Evolutionary conservation across 1,140 invertebrate genomes (phyloP).

Genomic region (Zaprionus taronus): DNA sequence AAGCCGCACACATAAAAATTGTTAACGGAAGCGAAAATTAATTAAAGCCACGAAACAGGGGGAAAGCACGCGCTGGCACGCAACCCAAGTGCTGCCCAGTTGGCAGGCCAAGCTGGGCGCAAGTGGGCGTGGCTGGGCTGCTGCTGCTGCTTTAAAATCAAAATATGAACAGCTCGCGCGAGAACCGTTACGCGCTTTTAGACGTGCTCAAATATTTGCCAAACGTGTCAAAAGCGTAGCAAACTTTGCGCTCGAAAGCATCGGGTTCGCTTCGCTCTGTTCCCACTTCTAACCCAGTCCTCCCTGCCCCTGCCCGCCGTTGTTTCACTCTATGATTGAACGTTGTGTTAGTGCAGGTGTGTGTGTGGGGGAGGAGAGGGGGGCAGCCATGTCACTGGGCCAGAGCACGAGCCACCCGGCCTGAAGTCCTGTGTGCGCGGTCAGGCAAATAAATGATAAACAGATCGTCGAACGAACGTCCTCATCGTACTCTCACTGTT

Average conservation of each 20-base stretch:
- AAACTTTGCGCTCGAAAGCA: slow-evolving; percentile 63
- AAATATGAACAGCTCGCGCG: slow-evolving; percentile 62
- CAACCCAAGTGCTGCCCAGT: slow-evolving; percentile 29
- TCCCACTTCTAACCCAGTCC: not conserved
- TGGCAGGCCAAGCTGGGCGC: not conserved
- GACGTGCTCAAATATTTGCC: slow-evolving; percentile 84
- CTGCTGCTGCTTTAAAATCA: slow-evolving; percentile 50
- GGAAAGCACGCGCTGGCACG: slow-evolving; percentile 77
- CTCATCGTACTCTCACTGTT: not conserved
- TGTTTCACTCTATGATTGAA: slow-evolving; percentile 62
- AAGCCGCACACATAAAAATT: slow-evolving; percentile 77
- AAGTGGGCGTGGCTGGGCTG: slow-evolving; percentile 20
- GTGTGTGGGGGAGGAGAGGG: not conserved
- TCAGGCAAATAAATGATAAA: slow-evolving; percentile 56
- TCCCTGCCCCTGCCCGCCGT: not conserved
- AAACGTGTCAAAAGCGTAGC: slow-evolving; percentile 83
- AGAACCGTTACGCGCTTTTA: slow-evolving; percentile 76
- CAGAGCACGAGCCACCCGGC: slow-evolving; percentile 1
- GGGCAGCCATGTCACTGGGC: slow-evolving; percentile 24
- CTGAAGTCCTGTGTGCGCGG: slow-evolving; percentile 34
- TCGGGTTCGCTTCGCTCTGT: not conserved
- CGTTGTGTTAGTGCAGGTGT: slow-evolving; percentile 35
- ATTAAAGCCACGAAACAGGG: slow-evolving; percentile 77
- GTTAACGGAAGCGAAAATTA: slow-evolving; percentile 83
- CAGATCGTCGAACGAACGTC: slow-evolving; percentile 16